These are phyloP conservation scores for Lophotriccus pileatus DNA, from an alignment of 2,797 vertebrate genomes.

Conservation along the genomic window DNA sequence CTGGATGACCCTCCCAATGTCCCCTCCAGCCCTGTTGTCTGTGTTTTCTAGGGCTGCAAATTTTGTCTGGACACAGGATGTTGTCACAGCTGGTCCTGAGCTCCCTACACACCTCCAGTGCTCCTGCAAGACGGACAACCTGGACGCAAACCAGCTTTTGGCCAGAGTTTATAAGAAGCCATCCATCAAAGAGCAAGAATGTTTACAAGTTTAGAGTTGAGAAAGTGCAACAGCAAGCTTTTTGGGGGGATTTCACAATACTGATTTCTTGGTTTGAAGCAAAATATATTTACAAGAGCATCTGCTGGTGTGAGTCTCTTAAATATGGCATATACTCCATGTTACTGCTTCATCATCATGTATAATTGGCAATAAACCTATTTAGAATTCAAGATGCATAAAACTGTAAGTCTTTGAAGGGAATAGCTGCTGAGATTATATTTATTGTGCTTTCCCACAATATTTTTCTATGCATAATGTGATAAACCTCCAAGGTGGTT, in stretches of 20 bases:
- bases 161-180: neutral
- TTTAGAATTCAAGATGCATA: slow-evolving; percentile 70
- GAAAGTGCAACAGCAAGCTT: slow-evolving; percentile 30
- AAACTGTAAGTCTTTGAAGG: slow-evolving; percentile 69
- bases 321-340: slow-evolving; percentile 39
- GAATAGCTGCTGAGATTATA: slow-evolving; percentile 69
- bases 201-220: slow-evolving; percentile 36
- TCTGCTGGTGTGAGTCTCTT: slow-evolving; percentile 55
- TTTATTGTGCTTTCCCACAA: slow-evolving; percentile 67
- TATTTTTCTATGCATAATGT: slow-evolving; percentile 70
- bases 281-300: slow-evolving; percentile 63
- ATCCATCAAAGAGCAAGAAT: slow-evolving; percentile 37
- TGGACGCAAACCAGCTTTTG: neutral
- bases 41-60: neutral
- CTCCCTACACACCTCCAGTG: fast-evolving
- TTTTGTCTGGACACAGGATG: neutral
- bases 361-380: slow-evolving; percentile 71
- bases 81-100: neutral
- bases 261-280: slow-evolving; percentile 60
- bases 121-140: neutral
- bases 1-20: neutral
- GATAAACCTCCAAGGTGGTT: slow-evolving; percentile 70
- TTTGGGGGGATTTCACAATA: slow-evolving; percentile 50
- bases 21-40: neutral
- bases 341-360: slow-evolving; percentile 65